Base-by-base conservation (phyloP, 2,888 invertebrate genomes). In the Escarpia spicata region DNA sequence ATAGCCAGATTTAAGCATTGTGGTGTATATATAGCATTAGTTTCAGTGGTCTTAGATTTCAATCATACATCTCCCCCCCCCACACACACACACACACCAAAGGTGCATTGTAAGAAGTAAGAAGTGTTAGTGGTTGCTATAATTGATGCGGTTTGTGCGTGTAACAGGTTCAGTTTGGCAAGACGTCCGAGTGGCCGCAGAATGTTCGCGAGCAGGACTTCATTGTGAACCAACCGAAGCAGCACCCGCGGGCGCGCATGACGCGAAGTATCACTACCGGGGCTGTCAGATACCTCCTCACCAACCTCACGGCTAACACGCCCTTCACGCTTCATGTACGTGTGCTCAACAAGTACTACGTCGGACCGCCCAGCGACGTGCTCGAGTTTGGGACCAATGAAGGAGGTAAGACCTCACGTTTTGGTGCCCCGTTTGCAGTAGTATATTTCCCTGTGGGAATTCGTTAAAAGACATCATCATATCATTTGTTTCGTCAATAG, bases 261-360 rank as follows among this genome's bases (percentile, higher is more conserved):
- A 93, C 92, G 93, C 92, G 93, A 19, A 75, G 92, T 9, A 31
- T 92, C 31, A n/a, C n/a, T 37, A n/a, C n/a, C 9, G 19, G 31
- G 8, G 43, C 90, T 43, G 91, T 93, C 37, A 75, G 44, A 15
- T 92, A 92, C 58, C 92, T 60, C 10, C 94, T 96, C 90, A 94
- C 92, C 8, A 94, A 95, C 92, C 94, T 96, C 26, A 96, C 96
- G 4, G 37, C 37, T 37, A 37, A 37, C 37, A 37, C 37, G 37
- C 1, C 37, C 37, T 37, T 37, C 37, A 37, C 98, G 19, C 90
- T 91, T 9, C 0, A 97, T 98, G 98, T 99, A 52, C 97, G 98
- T 91, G 99, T 98, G 0, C 98, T 98, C 96, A 99, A 99, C 96
- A 98, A 98, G 90, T 98, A 97, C 93, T 98, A 98, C 96, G 98